Evolutionary conservation across 2,797 vertebrate genomes (phyloP), one percentile per base, ranked within the genome.

Genomic region (Neosalanx taihuensis): DNA sequence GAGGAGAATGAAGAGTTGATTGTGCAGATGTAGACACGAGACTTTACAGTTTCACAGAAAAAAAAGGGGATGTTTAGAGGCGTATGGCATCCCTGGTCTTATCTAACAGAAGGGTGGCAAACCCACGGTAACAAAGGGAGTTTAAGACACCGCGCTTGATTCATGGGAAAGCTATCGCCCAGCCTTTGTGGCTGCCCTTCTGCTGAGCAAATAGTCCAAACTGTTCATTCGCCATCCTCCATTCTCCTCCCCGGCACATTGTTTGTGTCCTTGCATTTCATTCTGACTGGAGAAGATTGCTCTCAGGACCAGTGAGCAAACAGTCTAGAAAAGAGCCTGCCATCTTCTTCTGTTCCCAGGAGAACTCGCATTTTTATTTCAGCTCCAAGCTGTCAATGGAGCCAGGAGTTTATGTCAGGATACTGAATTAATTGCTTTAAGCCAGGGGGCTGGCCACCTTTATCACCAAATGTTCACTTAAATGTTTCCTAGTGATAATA

Each of bases 291-390:
- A 80, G 90, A 90, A 93, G 94, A 93, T 92, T 93, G 94, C 93
- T 94, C 94, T 91, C 92, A 93, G 95, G 94, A 94, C 94, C 94
- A 92, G 90, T 95, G 93, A 96, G 95, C 94, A 97, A 97, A 97
- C 96, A 97, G 94, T 93, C 93, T 90, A 91, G 93, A 92, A 95
- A 95, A 94, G 93, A 95, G 92, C 90, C 91, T 90, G 91, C 94
- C 92, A 93, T 94, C 93, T 93, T 85, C 86, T 83, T 89, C 93
- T 92, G 95, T 96, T 99, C 97, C 97, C 97, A 94, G 94, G 97
- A 99, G 97, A 98, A 98, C 96, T 97, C 95, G 97, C 97, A 99
- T 99, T 99, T 99, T 99, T 98, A 97, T 98, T 98, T 98, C 95
- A 90, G 95, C 97, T 97, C 95, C 96, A 98, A 98, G 97, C 97